phyloP scores from a whole-genome alignment of 2,797 vertebrate genomes.

The Somateria mollissima region DNA sequence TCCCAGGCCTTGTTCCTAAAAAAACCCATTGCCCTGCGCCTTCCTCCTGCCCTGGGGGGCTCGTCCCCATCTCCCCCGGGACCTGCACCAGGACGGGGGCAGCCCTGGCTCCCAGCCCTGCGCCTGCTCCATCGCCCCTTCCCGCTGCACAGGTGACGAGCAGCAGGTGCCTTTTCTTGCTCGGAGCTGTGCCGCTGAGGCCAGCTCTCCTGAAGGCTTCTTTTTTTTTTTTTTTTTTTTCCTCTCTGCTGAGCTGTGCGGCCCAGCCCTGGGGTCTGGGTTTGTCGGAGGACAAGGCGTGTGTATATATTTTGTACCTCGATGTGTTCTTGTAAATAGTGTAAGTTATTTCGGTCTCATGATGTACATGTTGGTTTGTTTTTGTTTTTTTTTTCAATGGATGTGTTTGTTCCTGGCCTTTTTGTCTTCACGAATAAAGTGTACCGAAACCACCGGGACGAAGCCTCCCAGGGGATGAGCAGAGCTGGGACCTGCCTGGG shows the following conservation, averaged over 20 bases:
- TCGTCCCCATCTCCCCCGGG: neutral
- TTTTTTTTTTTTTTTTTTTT: neutral
- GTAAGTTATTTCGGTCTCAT: conserved; percentile 73
- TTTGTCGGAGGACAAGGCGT: conserved; percentile 41
- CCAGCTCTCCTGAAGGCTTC: neutral
- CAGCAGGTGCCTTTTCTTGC: conserved; percentile 57
- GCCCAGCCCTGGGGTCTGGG: neutral
- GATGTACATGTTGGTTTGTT: conserved; percentile 41
- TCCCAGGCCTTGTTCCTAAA: neutral
- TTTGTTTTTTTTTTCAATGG: neutral
- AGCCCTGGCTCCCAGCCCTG: no score
- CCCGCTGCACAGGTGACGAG: neutral
- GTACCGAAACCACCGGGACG: neutral
- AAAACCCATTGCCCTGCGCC: neutral
- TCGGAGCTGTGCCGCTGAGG: neutral
- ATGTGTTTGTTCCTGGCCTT: conserved; percentile 43
- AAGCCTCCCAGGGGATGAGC: neutral
- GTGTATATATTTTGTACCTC: conserved; percentile 62
- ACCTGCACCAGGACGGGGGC: neutral
- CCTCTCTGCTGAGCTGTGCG: neutral
- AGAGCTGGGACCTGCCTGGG: rapidly evolving
- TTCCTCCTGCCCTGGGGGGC: neutral
- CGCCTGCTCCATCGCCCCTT: neutral
- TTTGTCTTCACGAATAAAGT: conserved; percentile 70
- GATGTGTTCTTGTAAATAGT: conserved; percentile 72